These are phyloP conservation scores for Nothobranchius kuhntae DNA, from an alignment of 2,113 vertebrate genomes.

Conservation along the genomic window DNA sequence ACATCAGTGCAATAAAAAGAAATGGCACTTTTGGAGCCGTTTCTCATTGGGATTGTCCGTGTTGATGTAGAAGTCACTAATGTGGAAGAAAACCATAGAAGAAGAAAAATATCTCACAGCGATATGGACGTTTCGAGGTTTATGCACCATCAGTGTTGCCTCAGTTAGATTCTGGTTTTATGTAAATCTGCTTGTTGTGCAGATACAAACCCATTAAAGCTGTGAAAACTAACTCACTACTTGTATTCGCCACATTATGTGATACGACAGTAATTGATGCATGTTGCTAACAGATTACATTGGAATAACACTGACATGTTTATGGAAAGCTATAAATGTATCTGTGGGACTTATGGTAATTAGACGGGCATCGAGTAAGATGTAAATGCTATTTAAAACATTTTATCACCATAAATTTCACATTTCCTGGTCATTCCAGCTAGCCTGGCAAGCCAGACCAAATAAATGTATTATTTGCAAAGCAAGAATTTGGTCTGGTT, in stretches of 20 bases:
- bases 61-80: neutral
- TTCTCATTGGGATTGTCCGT: neutral
- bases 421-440: too few relatives aligned
- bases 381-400: too few relatives aligned
- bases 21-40: neutral
- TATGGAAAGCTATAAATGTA: too few relatives aligned
- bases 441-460: too few relatives aligned
- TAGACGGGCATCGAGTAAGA: too few relatives aligned
- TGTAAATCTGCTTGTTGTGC: neutral
- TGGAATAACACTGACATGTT: too few relatives aligned
- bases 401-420: too few relatives aligned
- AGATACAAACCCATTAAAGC: constrained; percentile 14
- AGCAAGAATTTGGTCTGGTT: too few relatives aligned
- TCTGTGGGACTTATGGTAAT: too few relatives aligned
- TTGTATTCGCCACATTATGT: neutral
- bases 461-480: too few relatives aligned
- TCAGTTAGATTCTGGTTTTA: neutral
- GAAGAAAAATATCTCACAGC: neutral
- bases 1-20: neutral
- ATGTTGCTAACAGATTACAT: too few relatives aligned
- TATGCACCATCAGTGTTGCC: neutral
- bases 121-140: neutral
- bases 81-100: neutral
- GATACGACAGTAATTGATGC: too few relatives aligned
- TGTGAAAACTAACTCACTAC: neutral